A percentile compares a stretch with the other conserved stretches of the same genome.
These are phyloP conservation scores for Colossoma macropomum DNA, from an alignment of 2,113 vertebrate species.

Conservation along the genomic window DNA sequence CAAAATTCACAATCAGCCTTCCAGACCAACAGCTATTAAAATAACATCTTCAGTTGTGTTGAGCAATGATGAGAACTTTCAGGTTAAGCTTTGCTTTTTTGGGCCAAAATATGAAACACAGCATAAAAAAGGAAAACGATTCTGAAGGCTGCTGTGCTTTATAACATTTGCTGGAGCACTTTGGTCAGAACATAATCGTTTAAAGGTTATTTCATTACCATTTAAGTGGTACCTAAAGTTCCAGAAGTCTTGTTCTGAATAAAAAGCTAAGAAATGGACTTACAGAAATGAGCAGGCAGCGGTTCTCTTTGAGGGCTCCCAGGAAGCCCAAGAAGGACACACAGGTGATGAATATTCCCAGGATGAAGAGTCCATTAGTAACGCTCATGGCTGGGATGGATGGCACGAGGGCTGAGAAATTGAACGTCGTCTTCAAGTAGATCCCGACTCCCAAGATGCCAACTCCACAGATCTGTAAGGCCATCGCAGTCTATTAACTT, in stretches of 20 bases:
- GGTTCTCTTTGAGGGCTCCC: constrained; percentile 89
- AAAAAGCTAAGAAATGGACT: constrained; percentile 4
- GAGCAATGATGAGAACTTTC: no score
- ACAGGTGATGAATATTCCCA: constrained; percentile 85
- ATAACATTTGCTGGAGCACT: no score
- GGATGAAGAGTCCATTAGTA: constrained; percentile 76
- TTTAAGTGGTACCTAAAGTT: no score
- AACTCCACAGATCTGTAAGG: constrained; percentile 79
- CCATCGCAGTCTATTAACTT: not conserved
- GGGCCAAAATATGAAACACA: no score
- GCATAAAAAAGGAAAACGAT: no score
- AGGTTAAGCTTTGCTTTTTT: no score
- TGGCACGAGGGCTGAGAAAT: constrained; percentile 67
- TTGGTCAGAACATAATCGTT: no score
- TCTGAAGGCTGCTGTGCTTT: no score
- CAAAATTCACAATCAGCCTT: not conserved
- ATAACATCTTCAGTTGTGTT: no score
- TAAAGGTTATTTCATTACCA: no score
- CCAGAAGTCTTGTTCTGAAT: no score
- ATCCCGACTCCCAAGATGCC: constrained; percentile 76
- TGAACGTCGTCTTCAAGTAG: constrained; percentile 70
- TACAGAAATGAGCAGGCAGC: constrained; percentile 86
- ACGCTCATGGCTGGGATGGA: constrained; percentile 68
- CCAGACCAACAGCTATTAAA: not conserved
- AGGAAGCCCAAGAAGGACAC: constrained; percentile 89